Base-by-base conservation (phyloP, 2,113 vertebrate genomes). In the Eonycteris spelaea region DNA sequence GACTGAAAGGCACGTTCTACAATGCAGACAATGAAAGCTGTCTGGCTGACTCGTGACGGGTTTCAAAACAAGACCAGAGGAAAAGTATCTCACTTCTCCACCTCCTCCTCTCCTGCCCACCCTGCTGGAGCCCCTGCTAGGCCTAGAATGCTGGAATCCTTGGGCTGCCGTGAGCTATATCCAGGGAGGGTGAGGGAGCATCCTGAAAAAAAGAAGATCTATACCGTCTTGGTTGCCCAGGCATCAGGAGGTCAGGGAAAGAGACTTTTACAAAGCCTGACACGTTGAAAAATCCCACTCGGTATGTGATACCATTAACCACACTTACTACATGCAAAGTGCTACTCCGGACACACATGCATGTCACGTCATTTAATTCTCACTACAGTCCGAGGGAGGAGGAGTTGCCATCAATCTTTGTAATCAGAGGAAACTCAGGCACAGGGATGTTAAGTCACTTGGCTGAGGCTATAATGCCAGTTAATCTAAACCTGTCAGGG, bases 31-130 rank as follows among this genome's bases (percentile, higher is more conserved):
- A 74, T 30, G 51, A 33, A 57, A 79, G 14, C 65, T 38, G 22
- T n/a, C 67, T 43, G 35, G 51, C 28, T n/a, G 43, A 8, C 22
- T 84, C 33, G 79, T 0, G 3, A 38, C 0, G 5, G 33, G 57
- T 38, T 93, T 67, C 26, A 86, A 71, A 86, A 79, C 14, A 89
- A 51, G 86, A 79, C 33, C 18, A 79, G 70, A 63, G 22, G 55
- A 13, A 21, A 53, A 63, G 22, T 3, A 28, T 38, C 33, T 38
- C 48, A 40, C 63, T 88, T 43, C 70, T 55, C 77, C 9, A 22
- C 7, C n/a, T 30, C 18, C 21, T 83, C 45, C 59, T 59, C 6
- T 71, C 38, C 51, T 30, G 13, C 12, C 57, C 78, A 79, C 18
- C 68, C 55, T 2, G 1, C 3, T 19, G 6, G 57, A 91, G 68